Evolutionary conservation across 2,888 invertebrate genomes (phyloP), one percentile per base, ranked within the genome.

Genomic region (Papilio demoleus): DNA sequence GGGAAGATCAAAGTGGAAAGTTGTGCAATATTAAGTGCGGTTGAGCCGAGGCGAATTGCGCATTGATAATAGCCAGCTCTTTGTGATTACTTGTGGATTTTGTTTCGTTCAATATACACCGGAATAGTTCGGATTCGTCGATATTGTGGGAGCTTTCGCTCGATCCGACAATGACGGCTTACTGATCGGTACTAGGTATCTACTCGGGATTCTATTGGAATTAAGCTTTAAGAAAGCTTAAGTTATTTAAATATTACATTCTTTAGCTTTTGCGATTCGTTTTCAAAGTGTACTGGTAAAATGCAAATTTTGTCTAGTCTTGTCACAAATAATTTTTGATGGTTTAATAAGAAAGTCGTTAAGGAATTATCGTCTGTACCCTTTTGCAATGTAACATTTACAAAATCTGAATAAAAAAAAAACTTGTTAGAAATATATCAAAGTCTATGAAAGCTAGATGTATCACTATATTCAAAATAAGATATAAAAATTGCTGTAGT

Each of bases 21-120:
- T 56, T 31, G 53, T 24, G 60, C 38, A 40, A 24, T 60, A 38
- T 60, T 40, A 40, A 2, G 22, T 24, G 31, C 40, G 56, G 17
- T 56, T 17, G 17, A 65, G 40, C 31, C 53, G 19, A 17, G 65
- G 40, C 40, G 56, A 65, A 65, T 40, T 56, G 27, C 27, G 40
- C 38, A 65, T 60, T 40, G 56, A 65, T 65, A 47, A 45, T 61
- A 22, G 22, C n/a, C 36, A 45, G 22, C 36, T 31, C 45, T n/a
- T 42, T 14, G 56, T 17, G 56, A 27, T 42, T 31, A 27, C 42
- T 40, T 40, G 36, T 42, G 38, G 24, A 64, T 64, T 65, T 53
- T 42, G 14, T 56, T 56, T 56, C 56, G 27, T 65, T n/a, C 17
- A 40, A 27, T 56, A 27, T 42, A 65, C 12, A 40, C 53, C 38